Evolutionary conservation across 2,797 vertebrate genomes (phyloP).

Genomic region (Hippocampus kuda): DNA sequence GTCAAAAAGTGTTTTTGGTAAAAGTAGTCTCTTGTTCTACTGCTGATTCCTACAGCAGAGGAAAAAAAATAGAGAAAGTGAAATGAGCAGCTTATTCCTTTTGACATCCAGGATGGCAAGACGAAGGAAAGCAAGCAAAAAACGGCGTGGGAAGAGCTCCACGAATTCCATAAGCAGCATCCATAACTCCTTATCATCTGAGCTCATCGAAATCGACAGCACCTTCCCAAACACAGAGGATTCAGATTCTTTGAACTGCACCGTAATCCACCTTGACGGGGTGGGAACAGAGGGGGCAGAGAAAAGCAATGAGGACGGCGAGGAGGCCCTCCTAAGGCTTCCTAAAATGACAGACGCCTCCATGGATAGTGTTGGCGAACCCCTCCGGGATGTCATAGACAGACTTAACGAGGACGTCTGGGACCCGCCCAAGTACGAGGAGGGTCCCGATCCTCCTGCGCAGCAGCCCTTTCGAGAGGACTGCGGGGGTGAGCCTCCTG

Average conservation of each 20-base stretch:
- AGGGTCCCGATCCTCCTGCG: conserved; percentile 45
- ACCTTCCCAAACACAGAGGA: conserved; percentile 24
- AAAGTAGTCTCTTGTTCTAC: too few species aligned
- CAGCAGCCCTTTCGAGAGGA: conserved; percentile 90
- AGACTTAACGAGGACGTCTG: conserved; percentile 67
- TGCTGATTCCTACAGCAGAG: too few species aligned
- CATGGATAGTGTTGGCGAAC: conserved; percentile 81
- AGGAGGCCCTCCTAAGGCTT: conserved; percentile 69
- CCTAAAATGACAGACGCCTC: conserved; percentile 88
- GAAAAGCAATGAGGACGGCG: conserved; percentile 39
- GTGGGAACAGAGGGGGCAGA: conserved; percentile 35
- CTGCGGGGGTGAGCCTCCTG: conserved; percentile 72
- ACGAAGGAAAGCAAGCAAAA: conserved; percentile 79
- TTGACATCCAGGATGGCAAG: conserved; percentile 74
- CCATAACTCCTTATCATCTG: conserved; percentile 53
- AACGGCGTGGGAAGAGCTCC: conserved; percentile 72
- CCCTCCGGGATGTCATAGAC: conserved; percentile 81
- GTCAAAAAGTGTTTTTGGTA: too few species aligned
- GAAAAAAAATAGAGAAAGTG: too few species aligned
- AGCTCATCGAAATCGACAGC: conserved; percentile 45
- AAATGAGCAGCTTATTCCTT: not conserved
- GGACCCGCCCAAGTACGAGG: conserved; percentile 35
- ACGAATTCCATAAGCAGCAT: conserved; percentile 60
- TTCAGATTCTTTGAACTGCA: conserved; percentile 33
- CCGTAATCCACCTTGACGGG: conserved; percentile 25